Evolutionary conservation across 2,888 invertebrate species (phyloP), one percentile per base, ranked within the genome.

Genomic region (Phania funesta): DNA sequence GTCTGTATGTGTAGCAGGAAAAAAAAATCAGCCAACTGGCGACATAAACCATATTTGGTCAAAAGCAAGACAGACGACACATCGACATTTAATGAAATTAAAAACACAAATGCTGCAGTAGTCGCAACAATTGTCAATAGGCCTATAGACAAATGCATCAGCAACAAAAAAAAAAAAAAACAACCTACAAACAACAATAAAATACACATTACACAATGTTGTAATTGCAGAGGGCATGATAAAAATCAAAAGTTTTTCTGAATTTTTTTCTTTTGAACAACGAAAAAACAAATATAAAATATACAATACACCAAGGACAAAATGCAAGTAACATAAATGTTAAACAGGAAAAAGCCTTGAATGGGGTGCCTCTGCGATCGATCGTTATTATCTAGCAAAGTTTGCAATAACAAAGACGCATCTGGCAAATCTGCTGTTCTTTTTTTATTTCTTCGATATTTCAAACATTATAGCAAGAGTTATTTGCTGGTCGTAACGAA

Each of bases 41-140:
- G 82, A 82, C 82, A 78, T 82, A 82, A 82, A 78, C 84, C 83
- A 76, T 84, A 84, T 83, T 80, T 83, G 84, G 83, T 64, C 71
- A 80, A 64, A 62, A 71, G 50, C 38, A 65, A 60, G 44, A 74
- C 74, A 80, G 54, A 74, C 68, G 62, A 48, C 24, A 71, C 54
- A 78, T 46, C 32, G 60, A 60, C 76, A 71, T 77, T 81, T 67
- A 77, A 81, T 81, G 67, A 62, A 52, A 78, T 70, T 38, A 73
- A 62, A 62, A 38, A 16, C 22, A 9, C 16, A 68, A 41, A 32
- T 67, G 24, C 29, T 52, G 68, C 41, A 41, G 29, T 38, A 71
- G 20, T 70, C 65, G 41, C 58, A 50, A 50, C 75, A 65, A 73
- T 81, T 68, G 81, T 70, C 76, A 62, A 75, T 75, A 78, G 82